These are phyloP conservation scores for Lapara coniferarum DNA, from an alignment of 2,888 invertebrate genomes.

Conservation along the genomic window DNA sequence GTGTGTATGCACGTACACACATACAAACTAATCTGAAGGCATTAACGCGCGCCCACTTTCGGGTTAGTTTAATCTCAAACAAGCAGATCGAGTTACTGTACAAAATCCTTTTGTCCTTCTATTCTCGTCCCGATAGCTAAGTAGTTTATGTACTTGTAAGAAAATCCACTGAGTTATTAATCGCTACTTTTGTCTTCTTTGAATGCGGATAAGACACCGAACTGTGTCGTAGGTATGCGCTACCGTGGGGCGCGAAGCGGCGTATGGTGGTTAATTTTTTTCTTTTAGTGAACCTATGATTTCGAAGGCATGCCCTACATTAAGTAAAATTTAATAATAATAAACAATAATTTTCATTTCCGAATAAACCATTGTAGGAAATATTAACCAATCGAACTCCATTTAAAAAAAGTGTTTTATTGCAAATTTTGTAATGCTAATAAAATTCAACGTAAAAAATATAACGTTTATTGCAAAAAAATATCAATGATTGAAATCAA, in stretches of 20 bases:
- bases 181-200: not conserved
- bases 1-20: slow-evolving; percentile 33
- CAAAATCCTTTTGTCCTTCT: slow-evolving; percentile 46
- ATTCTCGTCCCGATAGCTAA: slow-evolving; percentile 39
- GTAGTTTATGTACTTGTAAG: slow-evolving; percentile 21
- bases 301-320: too few relatives aligned
- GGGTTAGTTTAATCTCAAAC: slow-evolving; percentile 63
- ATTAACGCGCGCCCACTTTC: slow-evolving; percentile 59
- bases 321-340: too few relatives aligned
- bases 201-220: too few relatives aligned
- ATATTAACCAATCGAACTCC: too few relatives aligned
- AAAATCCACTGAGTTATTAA: not conserved
- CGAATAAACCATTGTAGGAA: too few relatives aligned
- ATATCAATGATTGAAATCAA: slow-evolving; percentile 12
- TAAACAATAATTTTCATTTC: too few relatives aligned
- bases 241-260: too few relatives aligned
- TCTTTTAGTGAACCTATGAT: too few relatives aligned
- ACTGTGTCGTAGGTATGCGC: too few relatives aligned
- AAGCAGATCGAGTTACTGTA: slow-evolving; percentile 60
- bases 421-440: not conserved
- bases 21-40: slow-evolving; percentile 37
- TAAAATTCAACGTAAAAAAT: not conserved
- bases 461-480: not conserved
- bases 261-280: too few relatives aligned
- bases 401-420: not conserved